Evolutionary conservation across 2,888 invertebrate species (phyloP), one percentile per base, ranked within the genome.

Genomic region (Euzophera pinguis): DNA sequence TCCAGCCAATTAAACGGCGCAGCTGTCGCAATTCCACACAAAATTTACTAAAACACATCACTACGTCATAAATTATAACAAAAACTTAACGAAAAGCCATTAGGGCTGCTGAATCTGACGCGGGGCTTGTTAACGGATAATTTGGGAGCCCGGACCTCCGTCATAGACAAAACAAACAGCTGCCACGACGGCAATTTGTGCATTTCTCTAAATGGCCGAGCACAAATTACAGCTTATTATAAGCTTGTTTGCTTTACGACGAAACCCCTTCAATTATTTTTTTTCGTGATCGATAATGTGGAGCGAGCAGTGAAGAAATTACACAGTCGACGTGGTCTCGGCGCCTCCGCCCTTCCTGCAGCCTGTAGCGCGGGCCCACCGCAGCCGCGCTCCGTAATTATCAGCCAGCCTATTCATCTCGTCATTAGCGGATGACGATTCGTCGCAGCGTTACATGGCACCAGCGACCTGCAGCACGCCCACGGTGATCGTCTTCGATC

Each of bases 161-260:
- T 86, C 90, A 90, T 90, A 89, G 90, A 89, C 86, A 86, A 89
- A 88, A 89, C 87, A 89, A 89, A 88, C 90, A 89, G 85, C 90
- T 89, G 89, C 89, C 84, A 65, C 75, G 63, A 73, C 69, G 66
- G 84, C 83, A 87, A 89, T 88, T 89, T 88, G 86, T 84, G 85
- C 88, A 88, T 89, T 89, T 89, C 89, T 89, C 89, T 89, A 89
- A 90, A 89, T 89, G 90, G 85, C 82, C 85, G 82, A 82, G 77
- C 88, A 86, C 89, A 89, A 90, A 90, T 90, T 90, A 90, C 81
- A 90, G 73, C 90, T 90, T 90, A 90, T 90, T 90, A 89, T 90
- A 89, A 89, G 89, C 89, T 89, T 90, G 90, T 90, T 90, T 90
- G 90, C 89, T 89, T 90, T 90, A 87, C 87, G 88, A 87, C 73